A percentile compares a stretch with the other conserved stretches of the same genome.
phyloP scores from a whole-genome alignment of 2,888 invertebrate species.

The Drosophila infuscata region DNA sequence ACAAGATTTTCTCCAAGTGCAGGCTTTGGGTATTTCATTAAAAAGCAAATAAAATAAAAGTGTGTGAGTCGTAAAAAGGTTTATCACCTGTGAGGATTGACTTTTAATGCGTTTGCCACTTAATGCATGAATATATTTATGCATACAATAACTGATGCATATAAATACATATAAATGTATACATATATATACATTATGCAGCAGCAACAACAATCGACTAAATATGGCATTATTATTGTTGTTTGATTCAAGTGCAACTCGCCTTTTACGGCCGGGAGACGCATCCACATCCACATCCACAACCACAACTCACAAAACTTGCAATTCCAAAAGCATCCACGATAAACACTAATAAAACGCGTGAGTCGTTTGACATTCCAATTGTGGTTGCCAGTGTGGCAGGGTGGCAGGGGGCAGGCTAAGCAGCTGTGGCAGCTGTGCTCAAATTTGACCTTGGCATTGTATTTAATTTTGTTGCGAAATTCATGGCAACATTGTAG shows the following conservation, averaged over 20 bases:
- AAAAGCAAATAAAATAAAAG: not conserved
- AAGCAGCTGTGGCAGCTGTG: conserved; percentile 51
- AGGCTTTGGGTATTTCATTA: conserved; percentile 1
- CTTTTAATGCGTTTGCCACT: conserved; percentile 62
- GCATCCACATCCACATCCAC: conserved; percentile 43
- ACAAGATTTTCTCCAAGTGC: not conserved
- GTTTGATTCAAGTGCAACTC: conserved; percentile 72
- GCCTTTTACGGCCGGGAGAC: conserved; percentile 58
- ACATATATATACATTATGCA: conserved; percentile 57
- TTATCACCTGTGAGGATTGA: conserved; percentile 55
- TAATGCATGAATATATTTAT: conserved; percentile 69
- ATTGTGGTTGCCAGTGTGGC: conserved; percentile 31
- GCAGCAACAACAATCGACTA: conserved; percentile 36
- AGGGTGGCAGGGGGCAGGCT: not conserved
- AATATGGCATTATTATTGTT: conserved; percentile 53
- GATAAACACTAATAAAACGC: conserved; percentile 37
- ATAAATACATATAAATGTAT: conserved; percentile 58
- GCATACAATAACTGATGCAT: conserved; percentile 49
- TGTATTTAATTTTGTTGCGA: conserved; percentile 70
- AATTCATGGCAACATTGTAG: conserved; percentile 61
- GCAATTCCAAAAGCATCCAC: conserved; percentile 39
- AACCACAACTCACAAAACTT: conserved; percentile 36
- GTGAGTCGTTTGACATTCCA: conserved; percentile 76
- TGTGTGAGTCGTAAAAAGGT: conserved; percentile 39
- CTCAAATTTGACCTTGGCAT: conserved; percentile 73